Base-by-base conservation (phyloP, 2,113 vertebrate species). In the Pterocles gutturalis region DNA sequence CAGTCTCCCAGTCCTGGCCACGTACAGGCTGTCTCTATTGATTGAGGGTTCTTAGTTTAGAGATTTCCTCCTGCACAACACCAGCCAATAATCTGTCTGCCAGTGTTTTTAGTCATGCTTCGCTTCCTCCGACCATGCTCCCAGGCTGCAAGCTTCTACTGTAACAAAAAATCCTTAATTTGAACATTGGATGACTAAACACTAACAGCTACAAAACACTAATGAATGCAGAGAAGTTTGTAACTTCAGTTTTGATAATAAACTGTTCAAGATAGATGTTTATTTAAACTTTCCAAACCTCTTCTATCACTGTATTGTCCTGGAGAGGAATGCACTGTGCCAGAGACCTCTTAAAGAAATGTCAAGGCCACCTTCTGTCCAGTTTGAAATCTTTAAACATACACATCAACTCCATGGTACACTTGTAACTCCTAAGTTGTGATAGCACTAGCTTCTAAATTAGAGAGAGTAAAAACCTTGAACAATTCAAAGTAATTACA, bases 121-220 rank as follows among this genome's bases (percentile, higher is more conserved):
- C 0, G 0, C 55, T 90, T 93, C 85, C 77, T 51, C 81, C 1
- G 69, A 86, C 78, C 21, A 3, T 13, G 64, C 90, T 84, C 53
- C 86, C 64, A 87, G 71, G 18, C 86, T 48, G 38, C 43, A 71
- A 90, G 48, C 43, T 84, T 94, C 89, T 92, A 65, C 61, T 90
- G 60, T 34, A 48, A 81, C 62, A 90, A 91, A 94, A 92, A 83
- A 77, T 67, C 65, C 69, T 94, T 94, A 92, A 96, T 97, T 97
- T 34, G 10, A 81, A 19, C 61, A 75, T 8, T 38, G 61, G 60
- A 80, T 95, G 90, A 71, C 72, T 90, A 87, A 92, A 81, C 84
- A 94, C 53, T 90, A 95, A 70, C 73, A 76, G 83, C 60, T 51
- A 64, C 85, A 83, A 90, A 80, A 4, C 67, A n/a, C 53, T 83